Base-by-base conservation (phyloP, 2,113 vertebrate genomes). In the Apaloderma vittatum region DNA sequence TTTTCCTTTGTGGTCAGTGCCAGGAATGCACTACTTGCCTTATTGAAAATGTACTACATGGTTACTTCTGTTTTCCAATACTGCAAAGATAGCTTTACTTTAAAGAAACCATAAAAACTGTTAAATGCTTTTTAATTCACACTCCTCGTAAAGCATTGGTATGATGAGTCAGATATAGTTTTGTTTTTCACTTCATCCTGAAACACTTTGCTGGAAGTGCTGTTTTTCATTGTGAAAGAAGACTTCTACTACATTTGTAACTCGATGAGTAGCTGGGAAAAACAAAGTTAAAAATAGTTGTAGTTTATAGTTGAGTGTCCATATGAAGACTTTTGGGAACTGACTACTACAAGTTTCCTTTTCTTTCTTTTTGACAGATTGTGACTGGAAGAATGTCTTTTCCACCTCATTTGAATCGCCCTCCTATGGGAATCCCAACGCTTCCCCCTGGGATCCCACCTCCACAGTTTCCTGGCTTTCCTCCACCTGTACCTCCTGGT, bases 361-460 rank as follows among this genome's bases (percentile, higher is more conserved):
- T 96, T 76, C 91, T 62, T 11, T n/a, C 62, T 71, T 96, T 90
- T 84, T 97, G 74, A 59, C 87, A 99, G 99, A 98, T 98, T 95
- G 94, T 94, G 98, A 97, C 97, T 88, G 94, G 94, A 97, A 99
- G 96, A 96, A 99, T 99, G 99, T 99, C 99, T 86, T 99, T 99
- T 70, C 99, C 99, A 90, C 99, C 99, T 96, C 99, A 99, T 97
- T 98, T 99, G 96, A 99, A 99, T 98, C 99, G 99, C 93, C 99
- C 99, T 94, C 99, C 99, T 15, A 99, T 99, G 98, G 99, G 98
- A 94, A 99, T 99, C 96, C 98, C 99, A 78, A 96, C 99, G 1
- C 98, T 99, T 97, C 99, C 99, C 22, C 99, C 99, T 12, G 99
- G 99, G 91, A 99, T 99, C 67, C 99, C 99, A 45, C 99, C 99